Evolutionary conservation across 2,888 invertebrate genomes (phyloP).

Genomic region (Scrobipalpa atriplicella): DNA sequence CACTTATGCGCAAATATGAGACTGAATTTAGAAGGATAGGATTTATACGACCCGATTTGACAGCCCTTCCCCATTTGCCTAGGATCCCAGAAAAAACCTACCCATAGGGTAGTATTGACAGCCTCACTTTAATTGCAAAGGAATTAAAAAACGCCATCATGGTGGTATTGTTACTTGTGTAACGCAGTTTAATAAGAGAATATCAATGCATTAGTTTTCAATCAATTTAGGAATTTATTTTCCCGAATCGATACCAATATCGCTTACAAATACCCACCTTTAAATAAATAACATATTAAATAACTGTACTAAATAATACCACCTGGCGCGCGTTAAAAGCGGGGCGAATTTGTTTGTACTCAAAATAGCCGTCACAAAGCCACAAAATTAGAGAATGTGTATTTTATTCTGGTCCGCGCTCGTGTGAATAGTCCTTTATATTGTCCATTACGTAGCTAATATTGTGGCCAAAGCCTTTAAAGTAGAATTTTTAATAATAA

Average conservation of each 20-base stretch:
- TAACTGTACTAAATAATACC: not conserved
- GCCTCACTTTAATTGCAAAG: not conserved
- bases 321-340: not conserved
- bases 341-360: not conserved
- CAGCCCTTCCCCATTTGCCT: constrained; percentile 39
- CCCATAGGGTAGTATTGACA: not conserved
- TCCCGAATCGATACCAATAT: too few species aligned
- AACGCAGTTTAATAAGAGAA: too few species aligned
- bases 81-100: constrained; percentile 6
- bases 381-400: not conserved
- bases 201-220: too few species aligned
- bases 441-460: constrained; percentile 5
- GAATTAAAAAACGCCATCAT: not conserved
- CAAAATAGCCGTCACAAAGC: not conserved
- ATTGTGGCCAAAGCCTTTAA: constrained; percentile 1
- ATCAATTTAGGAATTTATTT: too few species aligned
- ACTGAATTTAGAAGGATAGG: constrained; percentile 76
- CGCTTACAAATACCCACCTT: too few species aligned
- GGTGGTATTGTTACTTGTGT: too few species aligned
- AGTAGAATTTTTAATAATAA: constrained; percentile 5
- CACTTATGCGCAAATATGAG: constrained; percentile 77
- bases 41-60: constrained; percentile 50
- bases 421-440: constrained; percentile 2
- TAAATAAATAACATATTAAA: not conserved
- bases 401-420: not conserved